Evolutionary conservation across 1,140 invertebrate species (phyloP), one percentile per base, ranked within the genome.

Genomic region (Chelonus insularis): DNA sequence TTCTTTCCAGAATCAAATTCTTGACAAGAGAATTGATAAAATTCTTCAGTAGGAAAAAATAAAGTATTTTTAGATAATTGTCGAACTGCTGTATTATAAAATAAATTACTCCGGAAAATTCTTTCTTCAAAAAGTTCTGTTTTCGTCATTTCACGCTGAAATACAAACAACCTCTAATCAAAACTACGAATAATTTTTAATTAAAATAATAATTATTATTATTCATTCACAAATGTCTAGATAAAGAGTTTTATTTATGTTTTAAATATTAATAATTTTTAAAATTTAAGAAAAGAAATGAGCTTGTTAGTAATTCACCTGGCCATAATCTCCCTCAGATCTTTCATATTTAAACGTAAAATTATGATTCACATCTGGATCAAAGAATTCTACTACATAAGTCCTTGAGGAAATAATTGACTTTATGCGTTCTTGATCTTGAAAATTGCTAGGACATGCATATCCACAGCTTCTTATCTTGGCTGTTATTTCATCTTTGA

Each of bases 11-110:
- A 7, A 29, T 29, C 4, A 45, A 59, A 7, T 58, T 60, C 1
- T 39, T 50, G 61, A 52, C 77, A 79, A 0, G 67, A 59, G 8
- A 81, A 72, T 25, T 75, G 63, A 51, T 72, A 74, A 0, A 80
- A 41, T 0, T 68, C 66, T 8, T 64, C 72, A 1, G 85, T 79
- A 4, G 88, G 88, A 69, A 89, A 90, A 70, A 85, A 90, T 48
- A 86, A 79, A 39, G 72, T 67, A 37, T 75, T 79, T 36, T 81
- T 79, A 0, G 86, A 84, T 11, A 88, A 63, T 67, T 80, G 83
- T 2, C 86, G 79, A 7, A 88, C 76, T 0, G 84, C 82, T 0
- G 84, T 85, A 45, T 82, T 82, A 60, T 85, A 89, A 57, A 81
- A 77, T 4, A 82, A 83, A 63, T 87, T 83, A 64, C 87, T 87